Conservation (phyloP, 2,888 invertebrate genomes). For the Nipponacmea schrenckii region DNA sequence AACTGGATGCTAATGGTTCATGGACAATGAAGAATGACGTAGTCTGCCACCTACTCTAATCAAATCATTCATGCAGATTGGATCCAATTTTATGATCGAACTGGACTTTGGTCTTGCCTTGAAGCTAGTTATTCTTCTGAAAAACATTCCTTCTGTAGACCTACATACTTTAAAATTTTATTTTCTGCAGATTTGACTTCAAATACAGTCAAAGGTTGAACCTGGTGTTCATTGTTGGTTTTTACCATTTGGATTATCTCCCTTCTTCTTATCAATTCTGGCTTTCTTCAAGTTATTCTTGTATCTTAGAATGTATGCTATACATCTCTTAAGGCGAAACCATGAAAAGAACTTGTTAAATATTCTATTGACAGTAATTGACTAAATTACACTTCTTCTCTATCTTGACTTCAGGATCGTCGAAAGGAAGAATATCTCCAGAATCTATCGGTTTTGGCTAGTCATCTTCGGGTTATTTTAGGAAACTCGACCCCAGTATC, state of each 20-base stretch:
- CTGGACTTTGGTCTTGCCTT: conserved; percentile 7
- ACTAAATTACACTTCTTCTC: background rate
- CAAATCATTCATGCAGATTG: background rate
- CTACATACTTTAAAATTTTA: conserved; percentile 4
- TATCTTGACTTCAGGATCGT: conserved; percentile 7
- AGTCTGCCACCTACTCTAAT: conserved; percentile 12
- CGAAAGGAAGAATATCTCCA: background rate
- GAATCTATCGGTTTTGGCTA: background rate
- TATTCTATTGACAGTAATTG: background rate
- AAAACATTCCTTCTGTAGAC: conserved; percentile 5
- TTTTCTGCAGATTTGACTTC: background rate
- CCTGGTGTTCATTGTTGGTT: no score
- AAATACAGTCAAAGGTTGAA: conserved; percentile 8
- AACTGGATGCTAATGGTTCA: conserved; percentile 6
- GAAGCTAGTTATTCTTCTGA: background rate
- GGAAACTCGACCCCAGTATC: conserved; percentile 10
- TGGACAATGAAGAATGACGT: background rate
- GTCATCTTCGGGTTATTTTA: background rate
- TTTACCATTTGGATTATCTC: conserved; percentile 6
- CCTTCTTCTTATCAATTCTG: background rate
- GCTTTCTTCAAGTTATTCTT: background rate
- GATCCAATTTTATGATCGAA: conserved; percentile 9
- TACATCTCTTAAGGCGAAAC: background rate
- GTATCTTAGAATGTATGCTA: background rate
- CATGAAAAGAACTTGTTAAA: background rate